A percentile compares a stretch with the other conserved stretches of the same genome.
Conservation (phyloP, 2,888 invertebrate genomes). For the Sycophila texana region DNA sequence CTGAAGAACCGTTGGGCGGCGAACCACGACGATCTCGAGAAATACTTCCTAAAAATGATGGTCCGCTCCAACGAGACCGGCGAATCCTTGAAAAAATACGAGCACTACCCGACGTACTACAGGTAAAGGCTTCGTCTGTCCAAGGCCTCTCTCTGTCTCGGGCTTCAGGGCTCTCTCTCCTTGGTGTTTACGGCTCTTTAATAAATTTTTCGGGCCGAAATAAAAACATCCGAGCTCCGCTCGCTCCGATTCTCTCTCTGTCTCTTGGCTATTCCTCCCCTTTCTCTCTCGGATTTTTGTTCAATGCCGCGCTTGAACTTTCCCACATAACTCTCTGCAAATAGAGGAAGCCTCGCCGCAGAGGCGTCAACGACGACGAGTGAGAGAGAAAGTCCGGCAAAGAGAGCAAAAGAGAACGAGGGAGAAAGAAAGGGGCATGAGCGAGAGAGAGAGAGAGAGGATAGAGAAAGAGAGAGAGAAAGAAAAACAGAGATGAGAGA, state of each 20-base stretch:
- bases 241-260: conserved; percentile 19
- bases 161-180: conserved; percentile 8
- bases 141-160: conserved; percentile 10
- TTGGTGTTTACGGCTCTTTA: conserved; percentile 56
- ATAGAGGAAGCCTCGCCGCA: conserved; percentile 58
- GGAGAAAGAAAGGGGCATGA: conserved; percentile 17
- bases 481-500: conserved; percentile 18
- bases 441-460: conserved; percentile 13
- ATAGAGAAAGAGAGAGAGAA: conserved; percentile 19
- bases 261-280: conserved; percentile 3
- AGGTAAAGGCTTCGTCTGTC: conserved; percentile 70
- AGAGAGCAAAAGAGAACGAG: conserved; percentile 3
- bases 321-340: conserved; percentile 59
- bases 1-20: conserved; percentile 96
- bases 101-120: conserved; percentile 91
- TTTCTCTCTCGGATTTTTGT: conserved; percentile 13
- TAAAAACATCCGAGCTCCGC: conserved; percentile 52
- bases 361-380: conserved; percentile 56
- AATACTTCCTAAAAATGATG: conserved; percentile 93
- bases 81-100: conserved; percentile 87
- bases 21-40: conserved; percentile 93
- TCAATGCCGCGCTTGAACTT: conserved; percentile 53
- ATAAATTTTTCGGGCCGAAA: conserved; percentile 56
- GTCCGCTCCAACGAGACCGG: conserved; percentile 92
- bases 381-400: conserved; percentile 11